Evolutionary conservation across 2,113 vertebrate species (phyloP).

Genomic region (Amphiprion ocellaris): DNA sequence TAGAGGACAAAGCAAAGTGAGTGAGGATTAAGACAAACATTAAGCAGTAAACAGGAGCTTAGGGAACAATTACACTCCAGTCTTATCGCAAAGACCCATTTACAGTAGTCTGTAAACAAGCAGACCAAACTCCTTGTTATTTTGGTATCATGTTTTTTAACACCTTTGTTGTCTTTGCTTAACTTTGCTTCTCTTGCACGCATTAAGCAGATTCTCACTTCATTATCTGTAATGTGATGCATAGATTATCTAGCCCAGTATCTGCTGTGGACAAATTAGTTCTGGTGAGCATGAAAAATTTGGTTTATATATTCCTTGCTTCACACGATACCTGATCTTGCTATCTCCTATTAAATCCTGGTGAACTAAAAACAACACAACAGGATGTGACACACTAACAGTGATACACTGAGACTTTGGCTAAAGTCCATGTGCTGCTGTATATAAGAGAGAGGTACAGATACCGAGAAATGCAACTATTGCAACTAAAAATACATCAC

Average conservation of each 20-base stretch:
- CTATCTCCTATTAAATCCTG: conserved; percentile 31
- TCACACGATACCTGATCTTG: conserved; percentile 7
- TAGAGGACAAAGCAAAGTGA: conserved; percentile 52
- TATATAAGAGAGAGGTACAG: neutral
- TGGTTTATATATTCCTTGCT: neutral
- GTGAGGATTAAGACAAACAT: conserved; percentile 34
- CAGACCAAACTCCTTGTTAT: conserved; percentile 24
- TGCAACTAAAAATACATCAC: neutral
- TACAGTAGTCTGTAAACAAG: conserved; percentile 41
- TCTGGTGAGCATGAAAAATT: conserved; percentile 8
- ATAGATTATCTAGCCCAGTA: conserved; percentile 24
- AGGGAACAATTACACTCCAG: conserved; percentile 42
- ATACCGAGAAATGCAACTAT: neutral
- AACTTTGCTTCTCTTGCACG: conserved; percentile 14
- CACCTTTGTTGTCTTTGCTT: conserved; percentile 6
- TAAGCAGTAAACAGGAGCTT: conserved; percentile 46
- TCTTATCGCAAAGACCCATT: conserved; percentile 30
- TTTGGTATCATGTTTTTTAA: conserved; percentile 14
- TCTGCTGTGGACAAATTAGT: neutral
- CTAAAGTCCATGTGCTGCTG: neutral
- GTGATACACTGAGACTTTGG: neutral
- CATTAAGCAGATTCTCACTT: conserved; percentile 37
- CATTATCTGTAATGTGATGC: conserved; percentile 53
- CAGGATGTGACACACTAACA: conserved; percentile 1
- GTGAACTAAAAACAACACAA: neutral